Evolutionary conservation across 1,140 invertebrate species (phyloP), one percentile per base, ranked within the genome.

Genomic region (Galleria mellonella): DNA sequence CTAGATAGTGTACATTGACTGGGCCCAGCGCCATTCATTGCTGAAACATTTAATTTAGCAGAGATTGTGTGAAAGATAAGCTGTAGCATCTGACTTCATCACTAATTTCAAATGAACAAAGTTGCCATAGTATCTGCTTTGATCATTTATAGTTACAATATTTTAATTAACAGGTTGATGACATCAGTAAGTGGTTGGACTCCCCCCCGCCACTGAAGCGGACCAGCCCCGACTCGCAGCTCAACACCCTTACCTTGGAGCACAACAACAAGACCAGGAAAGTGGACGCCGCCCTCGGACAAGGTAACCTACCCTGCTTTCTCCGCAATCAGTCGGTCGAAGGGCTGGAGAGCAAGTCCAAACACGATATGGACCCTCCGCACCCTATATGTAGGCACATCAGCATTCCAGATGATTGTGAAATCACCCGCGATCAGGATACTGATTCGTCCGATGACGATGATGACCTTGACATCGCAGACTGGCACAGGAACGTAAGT

Each of bases 131-230:
- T n/a, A n/a, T n/a, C n/a, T n/a, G n/a, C n/a, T n/a, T n/a, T n/a
- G n/a, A n/a, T n/a, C n/a, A n/a, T n/a, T n/a, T n/a, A n/a, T n/a
- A n/a, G n/a, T n/a, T n/a, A n/a, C n/a, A n/a, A n/a, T n/a, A n/a
- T n/a, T 23, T 23, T 23, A 23, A 23, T 23, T 6, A 3, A 23
- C 62, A 82, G 72, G 84, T 87, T 36, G 81, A 86, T 32, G 82
- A 87, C 49, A 79, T 87, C 12, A 72, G 72, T 1, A 60, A 78
- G 42, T 87, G 82, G 82, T 59, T 87, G 29, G 85, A 86, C n/a
- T 72, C 70, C 5, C 70, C 76, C 0, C 66, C 72, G 4, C 59
- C 73, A 0, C 53, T 82, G 1, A 73, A 75, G 37, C 57, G 72
- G 12, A 62, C 62, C 14, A 63, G 62, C 37, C 73, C 69, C 11